Base-by-base conservation (phyloP, 2,113 vertebrate species). In the Aspiorhynchus laticeps region DNA sequence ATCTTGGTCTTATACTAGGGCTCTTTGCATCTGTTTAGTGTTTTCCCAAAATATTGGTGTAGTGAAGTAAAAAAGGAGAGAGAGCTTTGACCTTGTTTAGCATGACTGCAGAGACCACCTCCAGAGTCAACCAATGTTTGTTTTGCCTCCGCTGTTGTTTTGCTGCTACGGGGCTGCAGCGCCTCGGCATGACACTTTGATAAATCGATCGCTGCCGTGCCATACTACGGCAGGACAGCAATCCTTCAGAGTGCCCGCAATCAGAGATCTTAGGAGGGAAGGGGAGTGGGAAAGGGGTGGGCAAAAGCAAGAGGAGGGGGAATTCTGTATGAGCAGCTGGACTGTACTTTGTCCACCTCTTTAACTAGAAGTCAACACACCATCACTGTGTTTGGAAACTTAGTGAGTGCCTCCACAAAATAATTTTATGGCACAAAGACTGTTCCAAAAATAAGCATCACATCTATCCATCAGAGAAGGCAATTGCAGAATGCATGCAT, bases 111-210 rank as follows among this genome's bases (percentile, higher is more conserved):
- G 90, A 79, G 89, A 88, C 89, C 89, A 87, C 89, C 53, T 86
- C 83, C 53, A 88, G 83, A 81, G 86, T 87, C 86, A 76, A 88
- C 71, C 86, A 83, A 83, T 91, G 92, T 94, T 93, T 93, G 92
- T 89, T 91, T 90, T 88, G 89, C 91, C 71, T 88, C 85, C 82
- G 86, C 87, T 91, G 90, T 93, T 94, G 93, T 92, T 93, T 84
- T 89, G 89, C 84, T 85, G 93, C 91, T 43, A 91, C 86, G 88
- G 93, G 88, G 88, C 90, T 48, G 69, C 85, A 46, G 91, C 46
- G 73, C 89, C 33, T 83, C 7, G 59, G 89, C 80, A 88, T 94
- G 94, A 94, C 94, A 93, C 91, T 93, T 93, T 95, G 94, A 95
- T 94, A 90, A 94, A 95, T 95, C 65, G 91, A 91, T 91, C 87